Conservation (phyloP, 1,140 invertebrate genomes). For the Rhagoletis zephyria region DNA sequence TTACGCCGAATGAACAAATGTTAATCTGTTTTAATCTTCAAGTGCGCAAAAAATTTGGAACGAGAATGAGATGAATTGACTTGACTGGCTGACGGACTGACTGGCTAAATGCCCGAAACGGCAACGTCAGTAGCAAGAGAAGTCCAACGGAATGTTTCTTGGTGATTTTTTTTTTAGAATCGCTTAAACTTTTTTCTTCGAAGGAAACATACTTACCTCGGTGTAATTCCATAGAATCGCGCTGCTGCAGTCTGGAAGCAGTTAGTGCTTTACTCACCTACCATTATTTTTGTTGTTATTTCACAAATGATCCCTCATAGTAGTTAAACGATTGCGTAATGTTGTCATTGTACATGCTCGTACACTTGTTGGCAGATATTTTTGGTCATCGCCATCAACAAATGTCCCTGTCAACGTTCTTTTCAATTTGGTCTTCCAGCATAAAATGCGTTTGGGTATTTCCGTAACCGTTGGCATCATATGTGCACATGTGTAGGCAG, state of each 20-base stretch:
- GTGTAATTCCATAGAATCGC: background rate
- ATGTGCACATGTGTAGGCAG: background rate
- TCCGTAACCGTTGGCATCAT: background rate
- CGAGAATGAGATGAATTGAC: background rate
- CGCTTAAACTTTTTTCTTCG: background rate
- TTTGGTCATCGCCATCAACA: conserved; percentile 27
- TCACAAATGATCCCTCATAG: background rate
- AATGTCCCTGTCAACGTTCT: conserved; percentile 33
- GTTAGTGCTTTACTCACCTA: background rate
- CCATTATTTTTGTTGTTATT: background rate
- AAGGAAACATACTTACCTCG: background rate
- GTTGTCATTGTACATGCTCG: conserved; percentile 32
- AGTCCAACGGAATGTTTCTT: background rate
- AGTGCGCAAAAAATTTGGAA: conserved; percentile 41
- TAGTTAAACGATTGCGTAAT: conserved; percentile 45
- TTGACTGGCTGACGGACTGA: background rate
- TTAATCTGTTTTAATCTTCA: conserved; percentile 55
- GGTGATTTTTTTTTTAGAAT: conserved; percentile 15
- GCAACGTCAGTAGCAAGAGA: background rate
- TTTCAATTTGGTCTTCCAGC: conserved; percentile 7
- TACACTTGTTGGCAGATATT: conserved; percentile 47
- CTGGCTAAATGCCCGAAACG: conserved; percentile 8
- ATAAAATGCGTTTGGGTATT: conserved; percentile 35
- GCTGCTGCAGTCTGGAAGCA: background rate
- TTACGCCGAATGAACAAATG: conserved; percentile 50